Evolutionary conservation across 2,113 vertebrate species (phyloP).

Genomic region (Callorhinus ursinus): DNA sequence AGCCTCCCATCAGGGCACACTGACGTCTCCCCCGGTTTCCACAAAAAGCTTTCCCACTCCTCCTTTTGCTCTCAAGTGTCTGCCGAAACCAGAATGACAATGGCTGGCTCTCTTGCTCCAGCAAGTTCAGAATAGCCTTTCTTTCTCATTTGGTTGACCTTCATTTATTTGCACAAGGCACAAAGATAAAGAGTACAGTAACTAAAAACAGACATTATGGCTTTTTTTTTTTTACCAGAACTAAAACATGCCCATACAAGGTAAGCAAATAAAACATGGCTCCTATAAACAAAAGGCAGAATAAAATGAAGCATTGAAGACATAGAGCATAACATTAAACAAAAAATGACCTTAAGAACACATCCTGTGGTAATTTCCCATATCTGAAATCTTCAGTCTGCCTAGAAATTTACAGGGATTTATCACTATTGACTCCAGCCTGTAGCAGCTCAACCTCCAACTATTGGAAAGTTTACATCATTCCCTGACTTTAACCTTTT

Average conservation of each 20-base stretch:
- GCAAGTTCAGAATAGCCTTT: background rate
- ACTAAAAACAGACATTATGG: background rate
- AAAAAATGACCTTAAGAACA: constrained; percentile 33
- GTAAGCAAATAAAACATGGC: background rate
- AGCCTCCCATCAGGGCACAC: rapidly evolving
- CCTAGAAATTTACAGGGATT: constrained; percentile 5
- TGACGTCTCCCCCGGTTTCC: rapidly evolving
- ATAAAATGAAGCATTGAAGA: constrained; percentile 19
- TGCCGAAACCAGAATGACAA: rapidly evolving
- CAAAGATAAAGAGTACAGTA: background rate
- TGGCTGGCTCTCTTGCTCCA: background rate
- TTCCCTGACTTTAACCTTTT: constrained; percentile 46
- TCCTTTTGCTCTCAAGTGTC: background rate
- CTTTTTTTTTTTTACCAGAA: background rate
- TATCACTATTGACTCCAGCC: background rate
- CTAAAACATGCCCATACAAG: background rate
- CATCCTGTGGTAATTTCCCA: background rate
- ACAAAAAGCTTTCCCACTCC: background rate
- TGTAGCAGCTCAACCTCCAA: background rate
- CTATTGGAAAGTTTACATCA: constrained; percentile 20
- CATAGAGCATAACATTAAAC: constrained; percentile 41
- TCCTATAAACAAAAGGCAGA: background rate
- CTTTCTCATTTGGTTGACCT: background rate
- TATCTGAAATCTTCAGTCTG: background rate
- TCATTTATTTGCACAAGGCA: background rate